Evolutionary conservation across 92 coral and sea anemone species (phyloP), one percentile per base, ranked within the genome.

Genomic region (Actinernus sp.): DNA sequence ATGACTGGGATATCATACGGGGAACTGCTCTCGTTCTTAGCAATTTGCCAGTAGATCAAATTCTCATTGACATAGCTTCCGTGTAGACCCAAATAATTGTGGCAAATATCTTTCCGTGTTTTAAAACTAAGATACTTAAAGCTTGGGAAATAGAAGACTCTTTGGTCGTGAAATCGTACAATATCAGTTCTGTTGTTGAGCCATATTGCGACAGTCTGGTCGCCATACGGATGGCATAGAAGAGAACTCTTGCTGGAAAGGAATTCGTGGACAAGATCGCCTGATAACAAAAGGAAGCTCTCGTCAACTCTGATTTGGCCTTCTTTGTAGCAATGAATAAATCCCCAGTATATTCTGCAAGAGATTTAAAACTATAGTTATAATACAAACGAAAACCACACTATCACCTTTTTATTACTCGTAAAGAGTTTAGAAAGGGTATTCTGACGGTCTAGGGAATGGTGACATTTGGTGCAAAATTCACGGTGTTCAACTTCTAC

Each of bases 301-400:
- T 94, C 98, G 62, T 94, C 98, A 6, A 86, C 92, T 28, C 98
- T 89, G 1, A 94, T 85, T 61, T 81, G 88, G 19, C 97, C 97
- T 53, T 85, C 74, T 1, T 83, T 77, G 24, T 58, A 62, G 50
- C 98, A 94, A 60, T 94, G 97, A 31, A 94, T 74, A 37, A 86
- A 77, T 0, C 98, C 98, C 98, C 98, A 94, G 43, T 94, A 94
- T 11, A 94, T 79, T 66, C 96, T 94, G 58, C 24, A 76, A 61
- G 23, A 39, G 31, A 21, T 3, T 25, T 23, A 12, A 55, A 23
- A 55, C 8, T 9, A 8, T 20, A 20, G 10, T 20, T 8, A 20
- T 16, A 7, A 36, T 36, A 7, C n/a, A 36, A 36, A 36, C 8
- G n/a, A n/a, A n/a, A n/a, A n/a, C n/a, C n/a, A n/a, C n/a, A n/a